Conservation (phyloP, 2,888 invertebrate genomes). For the Xanthia togata region DNA sequence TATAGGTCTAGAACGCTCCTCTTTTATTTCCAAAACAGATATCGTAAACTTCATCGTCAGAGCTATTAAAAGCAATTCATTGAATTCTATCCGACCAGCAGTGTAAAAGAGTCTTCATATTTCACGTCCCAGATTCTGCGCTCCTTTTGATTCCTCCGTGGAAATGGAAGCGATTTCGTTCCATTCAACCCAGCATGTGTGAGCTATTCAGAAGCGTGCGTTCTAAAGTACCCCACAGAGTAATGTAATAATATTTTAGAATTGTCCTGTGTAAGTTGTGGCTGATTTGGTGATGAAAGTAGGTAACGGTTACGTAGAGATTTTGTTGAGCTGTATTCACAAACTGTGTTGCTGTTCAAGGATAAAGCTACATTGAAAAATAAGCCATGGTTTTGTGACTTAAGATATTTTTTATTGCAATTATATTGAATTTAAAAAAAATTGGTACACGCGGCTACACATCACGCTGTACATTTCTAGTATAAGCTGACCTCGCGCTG, state of each 20-base stretch:
- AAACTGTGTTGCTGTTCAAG: not conserved
- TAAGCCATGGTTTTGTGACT: not conserved
- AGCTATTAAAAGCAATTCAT: constrained; percentile 37
- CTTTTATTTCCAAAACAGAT: constrained; percentile 31
- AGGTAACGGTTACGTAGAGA: not conserved
- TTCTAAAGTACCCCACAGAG: constrained; percentile 19
- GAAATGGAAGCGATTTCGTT: constrained; percentile 70
- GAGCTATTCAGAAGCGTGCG: constrained; percentile 49
- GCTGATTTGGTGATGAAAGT: not conserved
- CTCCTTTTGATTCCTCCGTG: constrained; percentile 59
- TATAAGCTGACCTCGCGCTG: too few species aligned
- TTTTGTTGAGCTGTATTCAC: not conserved
- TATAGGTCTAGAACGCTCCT: not conserved
- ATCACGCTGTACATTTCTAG: too few species aligned
- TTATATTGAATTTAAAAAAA: not conserved
- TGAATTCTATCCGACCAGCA: constrained; percentile 37
- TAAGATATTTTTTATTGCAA: not conserved
- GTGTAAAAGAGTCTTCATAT: constrained; percentile 64
- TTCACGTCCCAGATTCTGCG: constrained; percentile 50
- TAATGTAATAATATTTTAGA: constrained; percentile 52
- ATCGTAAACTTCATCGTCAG: constrained; percentile 40
- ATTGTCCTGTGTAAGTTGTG: not conserved
- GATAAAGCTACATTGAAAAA: not conserved
- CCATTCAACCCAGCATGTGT: constrained; percentile 61
- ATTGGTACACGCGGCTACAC: not conserved